A percentile compares a stretch with the other conserved stretches of the same genome.
phyloP scores from a whole-genome alignment of 2,113 vertebrate species.

The Monarcha castaneiventris region DNA sequence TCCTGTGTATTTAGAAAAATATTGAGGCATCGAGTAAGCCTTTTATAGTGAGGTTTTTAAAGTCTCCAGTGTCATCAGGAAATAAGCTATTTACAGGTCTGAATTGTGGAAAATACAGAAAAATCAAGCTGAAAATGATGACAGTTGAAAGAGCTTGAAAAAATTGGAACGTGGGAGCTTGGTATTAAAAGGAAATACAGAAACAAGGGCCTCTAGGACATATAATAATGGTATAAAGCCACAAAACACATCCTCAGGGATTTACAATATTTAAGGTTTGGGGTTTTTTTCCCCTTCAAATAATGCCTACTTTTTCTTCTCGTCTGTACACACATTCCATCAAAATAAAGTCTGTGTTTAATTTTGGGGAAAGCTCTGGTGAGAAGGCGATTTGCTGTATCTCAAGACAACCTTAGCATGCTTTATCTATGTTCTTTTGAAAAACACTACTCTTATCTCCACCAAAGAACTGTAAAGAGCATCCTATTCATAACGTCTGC shows the following conservation, averaged over 20 bases:
- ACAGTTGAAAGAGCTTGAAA: neutral
- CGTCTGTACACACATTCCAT: neutral
- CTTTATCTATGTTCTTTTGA: conserved; percentile 13
- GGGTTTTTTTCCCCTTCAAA: neutral
- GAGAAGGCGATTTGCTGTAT: neutral
- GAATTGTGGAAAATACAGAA: neutral
- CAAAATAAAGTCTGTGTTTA: neutral
- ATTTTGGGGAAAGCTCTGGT: neutral
- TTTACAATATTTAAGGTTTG: neutral
- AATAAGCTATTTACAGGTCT: neutral
- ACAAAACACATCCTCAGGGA: neutral
- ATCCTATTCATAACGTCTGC: neutral
- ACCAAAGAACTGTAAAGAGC: neutral
- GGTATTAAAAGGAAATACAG: neutral
- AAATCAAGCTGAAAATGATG: neutral
- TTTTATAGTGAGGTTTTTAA: neutral
- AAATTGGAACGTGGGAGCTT: neutral
- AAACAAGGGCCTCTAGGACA: neutral
- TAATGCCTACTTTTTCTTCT: neutral
- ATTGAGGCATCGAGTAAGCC: neutral
- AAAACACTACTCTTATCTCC: conserved; percentile 23
- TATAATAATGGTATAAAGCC: neutral
- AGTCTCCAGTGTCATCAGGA: neutral
- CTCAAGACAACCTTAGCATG: neutral
- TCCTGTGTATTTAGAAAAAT: neutral